phyloP scores from a whole-genome alignment of 2,888 invertebrate genomes.

The Timandra comae region DNA sequence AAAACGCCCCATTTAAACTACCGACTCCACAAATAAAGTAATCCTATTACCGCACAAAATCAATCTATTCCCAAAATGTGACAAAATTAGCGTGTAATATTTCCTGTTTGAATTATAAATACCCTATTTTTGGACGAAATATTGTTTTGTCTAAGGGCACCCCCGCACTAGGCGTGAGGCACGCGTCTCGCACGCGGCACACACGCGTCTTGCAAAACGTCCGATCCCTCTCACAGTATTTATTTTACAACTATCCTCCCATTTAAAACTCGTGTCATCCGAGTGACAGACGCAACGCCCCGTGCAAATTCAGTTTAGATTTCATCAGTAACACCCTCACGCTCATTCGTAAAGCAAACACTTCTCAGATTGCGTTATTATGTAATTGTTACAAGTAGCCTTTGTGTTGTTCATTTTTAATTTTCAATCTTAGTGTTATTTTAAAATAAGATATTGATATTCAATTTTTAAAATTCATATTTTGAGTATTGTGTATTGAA shows the following conservation, averaged over 20 bases:
- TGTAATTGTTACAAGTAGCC: too few species aligned
- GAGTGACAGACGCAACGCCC: constrained; percentile 41
- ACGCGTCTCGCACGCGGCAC: constrained; percentile 47
- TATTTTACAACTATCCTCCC: constrained; percentile 68
- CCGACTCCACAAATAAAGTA: constrained; percentile 35
- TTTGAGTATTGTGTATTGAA: too few species aligned
- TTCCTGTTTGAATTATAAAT: constrained; percentile 70
- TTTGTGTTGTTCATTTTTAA: too few species aligned
- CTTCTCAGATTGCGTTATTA: constrained; percentile 60
- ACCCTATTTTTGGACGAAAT: constrained; percentile 49
- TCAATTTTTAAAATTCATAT: neutral
- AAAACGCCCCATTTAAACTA: too few species aligned
- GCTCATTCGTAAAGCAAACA: constrained; percentile 54
- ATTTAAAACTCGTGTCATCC: constrained; percentile 62
- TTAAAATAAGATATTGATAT: too few species aligned
- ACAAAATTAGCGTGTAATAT: constrained; percentile 75
- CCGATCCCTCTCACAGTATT: constrained; percentile 51
- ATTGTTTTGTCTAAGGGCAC: constrained; percentile 30
- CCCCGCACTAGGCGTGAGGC: constrained; percentile 30
- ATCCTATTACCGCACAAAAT: constrained; percentile 53
- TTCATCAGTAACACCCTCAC: constrained; percentile 51
- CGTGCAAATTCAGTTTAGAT: constrained; percentile 65
- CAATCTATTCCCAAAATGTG: constrained; percentile 63
- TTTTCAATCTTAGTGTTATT: too few species aligned
- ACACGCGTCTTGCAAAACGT: constrained; percentile 32